phyloP scores from a whole-genome alignment of 2,797 vertebrate genomes.

The Manis javanica region DNA sequence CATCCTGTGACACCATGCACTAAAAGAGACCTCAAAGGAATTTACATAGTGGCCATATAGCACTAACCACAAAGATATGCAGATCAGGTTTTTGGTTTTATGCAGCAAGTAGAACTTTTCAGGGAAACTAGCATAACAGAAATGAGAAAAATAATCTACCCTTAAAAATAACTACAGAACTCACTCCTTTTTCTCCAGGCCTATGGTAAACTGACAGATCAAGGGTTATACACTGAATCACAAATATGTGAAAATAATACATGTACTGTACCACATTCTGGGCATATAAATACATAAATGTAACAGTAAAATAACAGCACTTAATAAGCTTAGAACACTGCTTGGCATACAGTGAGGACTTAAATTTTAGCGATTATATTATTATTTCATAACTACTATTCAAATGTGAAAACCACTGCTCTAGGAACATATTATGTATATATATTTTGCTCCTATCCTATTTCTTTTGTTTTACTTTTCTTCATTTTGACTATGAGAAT shows the following conservation, averaged over 20 bases:
- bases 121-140: slow-evolving; percentile 39
- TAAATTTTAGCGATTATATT: slow-evolving; percentile 10
- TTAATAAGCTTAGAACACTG: background rate
- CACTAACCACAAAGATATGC: slow-evolving; percentile 59
- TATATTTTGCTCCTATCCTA: background rate
- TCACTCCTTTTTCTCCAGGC: slow-evolving; percentile 15
- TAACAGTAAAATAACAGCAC: background rate
- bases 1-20: background rate
- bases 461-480: slow-evolving; percentile 52
- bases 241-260: slow-evolving; percentile 40
- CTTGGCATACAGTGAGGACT: background rate
- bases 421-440: background rate
- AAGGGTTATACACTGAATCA: background rate
- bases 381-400: slow-evolving; percentile 45
- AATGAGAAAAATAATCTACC: slow-evolving; percentile 29
- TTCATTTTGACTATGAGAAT: slow-evolving; percentile 67
- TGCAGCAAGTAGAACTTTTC: slow-evolving; percentile 39
- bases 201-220: background rate
- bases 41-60: slow-evolving; percentile 58
- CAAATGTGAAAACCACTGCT: slow-evolving; percentile 29
- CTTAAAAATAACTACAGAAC: slow-evolving; percentile 42
- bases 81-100: slow-evolving; percentile 52
- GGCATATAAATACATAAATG: background rate
- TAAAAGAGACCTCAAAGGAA: slow-evolving; percentile 63
- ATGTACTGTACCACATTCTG: background rate